Evolutionary conservation across 2,797 vertebrate genomes (phyloP), one percentile per base, ranked within the genome.

Genomic region (Neopelma chrysocephalum): DNA sequence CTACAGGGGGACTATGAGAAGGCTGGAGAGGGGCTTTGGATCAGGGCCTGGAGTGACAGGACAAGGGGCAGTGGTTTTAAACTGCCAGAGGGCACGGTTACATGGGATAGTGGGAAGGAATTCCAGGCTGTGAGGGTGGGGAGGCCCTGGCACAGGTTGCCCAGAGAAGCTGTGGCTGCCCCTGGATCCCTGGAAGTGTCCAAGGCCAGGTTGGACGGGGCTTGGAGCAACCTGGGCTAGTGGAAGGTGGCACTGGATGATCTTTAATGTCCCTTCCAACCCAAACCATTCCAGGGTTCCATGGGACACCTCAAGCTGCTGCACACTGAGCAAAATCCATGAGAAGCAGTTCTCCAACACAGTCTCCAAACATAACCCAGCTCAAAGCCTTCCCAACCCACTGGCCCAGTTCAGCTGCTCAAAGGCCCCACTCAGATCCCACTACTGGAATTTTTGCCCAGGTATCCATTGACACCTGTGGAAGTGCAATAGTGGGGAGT

Each of bases 111-210:
- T 0, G 10, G 42, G 31, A 43, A 56, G 18, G 0, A 82, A 56
- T 42, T 32, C 0, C 0, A 62, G 42, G 18, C 31, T 42, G 40
- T 3, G 10, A 14, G 1, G 0, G 6, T 18, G 61, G 6, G 0
- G 0, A 72, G 23, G 15, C 11, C 56, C 20, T 69, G 48, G 70
- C 22, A 23, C 21, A 47, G 47, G 47, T 12, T 47, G 47, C 22
- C 22, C 47, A 47, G 47, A 47, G 22, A 47, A 47, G 47, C 22
- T 47, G 47, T 47, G 47, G 47, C 47, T 47, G 47, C 47, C 47
- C 45, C 47, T 45, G 43, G 43, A 47, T 12, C 22, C 12, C 22
- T 47, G 47, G 47, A 23, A 47, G 47, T 47, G 47, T 47, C 47
- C 47, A 47, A 47, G 47, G 47, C 21, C 47, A 23, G 47, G 47